These are phyloP conservation scores for Sciurus carolinensis DNA, from an alignment of 2,797 vertebrate genomes.

Conservation along the genomic window DNA sequence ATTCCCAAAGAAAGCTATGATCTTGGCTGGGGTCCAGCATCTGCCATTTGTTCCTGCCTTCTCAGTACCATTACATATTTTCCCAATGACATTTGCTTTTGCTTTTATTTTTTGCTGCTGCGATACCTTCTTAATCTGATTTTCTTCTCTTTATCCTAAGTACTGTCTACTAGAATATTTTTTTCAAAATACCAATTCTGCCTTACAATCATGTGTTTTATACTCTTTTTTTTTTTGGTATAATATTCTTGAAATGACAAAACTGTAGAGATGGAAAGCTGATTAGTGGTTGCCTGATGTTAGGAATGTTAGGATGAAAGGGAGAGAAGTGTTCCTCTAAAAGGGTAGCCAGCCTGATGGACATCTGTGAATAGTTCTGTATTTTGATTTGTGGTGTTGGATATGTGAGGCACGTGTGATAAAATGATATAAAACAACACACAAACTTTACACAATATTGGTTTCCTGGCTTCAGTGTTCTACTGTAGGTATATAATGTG, in stretches of 20 bases:
- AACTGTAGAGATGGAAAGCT: background rate
- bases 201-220: background rate
- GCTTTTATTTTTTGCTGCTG: background rate
- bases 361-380: background rate
- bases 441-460: background rate
- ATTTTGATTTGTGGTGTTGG: background rate
- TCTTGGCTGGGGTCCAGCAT: background rate
- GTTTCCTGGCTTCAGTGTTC: background rate
- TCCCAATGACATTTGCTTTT: background rate
- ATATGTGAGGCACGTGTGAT: background rate
- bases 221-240: background rate
- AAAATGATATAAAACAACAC: background rate
- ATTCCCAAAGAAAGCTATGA: slow-evolving; percentile 45
- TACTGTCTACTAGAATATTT: background rate
- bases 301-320: background rate
- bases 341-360: background rate
- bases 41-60: slow-evolving; percentile 19
- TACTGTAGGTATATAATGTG: background rate
- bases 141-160: background rate
- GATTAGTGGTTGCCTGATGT: background rate
- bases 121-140: background rate
- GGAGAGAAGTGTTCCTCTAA: background rate
- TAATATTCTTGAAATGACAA: background rate
- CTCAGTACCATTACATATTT: background rate
- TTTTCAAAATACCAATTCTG: background rate